phyloP scores from a whole-genome alignment of 1,140 invertebrate genomes.

The Trissolcus basalis region DNA sequence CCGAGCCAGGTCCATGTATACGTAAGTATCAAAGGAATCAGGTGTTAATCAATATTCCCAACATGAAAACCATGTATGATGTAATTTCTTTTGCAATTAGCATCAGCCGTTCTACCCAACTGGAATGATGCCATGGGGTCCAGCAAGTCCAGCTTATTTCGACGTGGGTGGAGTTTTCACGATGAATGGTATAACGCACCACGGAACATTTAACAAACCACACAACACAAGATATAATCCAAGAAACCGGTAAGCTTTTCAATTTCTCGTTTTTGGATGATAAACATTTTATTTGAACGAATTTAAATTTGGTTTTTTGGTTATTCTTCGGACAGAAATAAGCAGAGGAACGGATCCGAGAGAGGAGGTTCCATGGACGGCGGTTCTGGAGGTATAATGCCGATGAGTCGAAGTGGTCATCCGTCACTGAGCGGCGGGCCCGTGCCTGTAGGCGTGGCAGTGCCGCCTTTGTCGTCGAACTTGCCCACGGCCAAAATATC shows the following conservation, averaged over 20 bases:
- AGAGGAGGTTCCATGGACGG: slow-evolving; percentile 63
- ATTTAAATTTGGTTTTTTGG: slow-evolving; percentile 3
- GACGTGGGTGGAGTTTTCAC: slow-evolving; percentile 84
- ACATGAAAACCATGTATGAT: too few species aligned
- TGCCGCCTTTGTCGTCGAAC: slow-evolving; percentile 64
- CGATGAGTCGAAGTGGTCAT: slow-evolving; percentile 68
- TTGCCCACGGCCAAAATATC: slow-evolving; percentile 69
- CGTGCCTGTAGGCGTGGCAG: slow-evolving; percentile 47
- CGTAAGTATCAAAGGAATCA: slow-evolving; percentile 81
- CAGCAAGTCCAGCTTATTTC: slow-evolving; percentile 80
- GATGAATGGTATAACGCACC: slow-evolving; percentile 85
- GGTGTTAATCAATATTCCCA: too few species aligned
- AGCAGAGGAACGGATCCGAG: slow-evolving; percentile 70
- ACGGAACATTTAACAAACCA: slow-evolving; percentile 78
- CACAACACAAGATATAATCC: slow-evolving; percentile 74
- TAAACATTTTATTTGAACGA: not conserved
- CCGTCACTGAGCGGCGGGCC: slow-evolving; percentile 65
- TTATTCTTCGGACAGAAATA: slow-evolving; percentile 65
- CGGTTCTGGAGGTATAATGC: slow-evolving; percentile 64
- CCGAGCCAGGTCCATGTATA: slow-evolving; percentile 81
- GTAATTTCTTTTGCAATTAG: slow-evolving; percentile 57
- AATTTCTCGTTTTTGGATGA: not conserved
- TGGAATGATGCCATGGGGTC: slow-evolving; percentile 79
- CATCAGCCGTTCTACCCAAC: slow-evolving; percentile 79
- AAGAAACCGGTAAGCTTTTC: slow-evolving; percentile 66